These are phyloP conservation scores for Agrypnia vestita DNA, from an alignment of 1,140 invertebrate species.

Conservation along the genomic window DNA sequence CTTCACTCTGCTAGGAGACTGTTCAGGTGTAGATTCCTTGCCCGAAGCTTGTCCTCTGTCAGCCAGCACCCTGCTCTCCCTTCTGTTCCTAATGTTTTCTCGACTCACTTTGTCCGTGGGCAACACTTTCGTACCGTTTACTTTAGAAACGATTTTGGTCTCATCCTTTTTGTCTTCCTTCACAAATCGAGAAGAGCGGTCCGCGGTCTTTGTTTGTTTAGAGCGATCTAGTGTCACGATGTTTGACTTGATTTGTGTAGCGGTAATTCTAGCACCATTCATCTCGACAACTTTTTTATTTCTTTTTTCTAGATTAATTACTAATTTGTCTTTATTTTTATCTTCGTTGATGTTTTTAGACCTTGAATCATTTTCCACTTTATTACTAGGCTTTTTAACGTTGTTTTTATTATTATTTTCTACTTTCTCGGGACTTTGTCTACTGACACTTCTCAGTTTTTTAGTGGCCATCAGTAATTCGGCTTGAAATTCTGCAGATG, in stretches of 20 bases:
- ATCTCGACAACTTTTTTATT: slow-evolving; percentile 33
- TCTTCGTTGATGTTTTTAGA: slow-evolving; percentile 3
- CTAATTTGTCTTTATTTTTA: slow-evolving; percentile 46
- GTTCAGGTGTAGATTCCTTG: slow-evolving; percentile 76
- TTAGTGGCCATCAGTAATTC: slow-evolving; percentile 79
- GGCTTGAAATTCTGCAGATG: slow-evolving; percentile 79
- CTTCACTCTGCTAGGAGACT: slow-evolving; percentile 69
- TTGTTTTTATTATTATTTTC: slow-evolving; percentile 32
- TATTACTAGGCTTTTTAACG: slow-evolving; percentile 29
- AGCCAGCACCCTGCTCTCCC: slow-evolving; percentile 62
- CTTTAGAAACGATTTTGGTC: slow-evolving; percentile 63
- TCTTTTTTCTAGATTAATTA: slow-evolving; percentile 39
- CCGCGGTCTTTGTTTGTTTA: slow-evolving; percentile 61
- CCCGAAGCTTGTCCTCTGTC: slow-evolving; percentile 75
- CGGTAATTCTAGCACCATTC: slow-evolving; percentile 46
- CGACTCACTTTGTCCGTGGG: slow-evolving; percentile 65
- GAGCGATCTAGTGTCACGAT: slow-evolving; percentile 55
- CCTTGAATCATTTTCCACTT: slow-evolving; percentile 16
- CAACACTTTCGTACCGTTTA: slow-evolving; percentile 63
- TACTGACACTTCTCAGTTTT: slow-evolving; percentile 71
- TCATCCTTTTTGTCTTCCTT: slow-evolving; percentile 65
- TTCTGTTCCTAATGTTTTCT: slow-evolving; percentile 52
- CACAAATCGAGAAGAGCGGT: slow-evolving; percentile 63
- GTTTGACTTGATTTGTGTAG: slow-evolving; percentile 49
- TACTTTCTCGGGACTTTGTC: slow-evolving; percentile 24